Evolutionary conservation across 2,113 vertebrate genomes (phyloP).

Genomic region (Benitochromis conjunctus): DNA sequence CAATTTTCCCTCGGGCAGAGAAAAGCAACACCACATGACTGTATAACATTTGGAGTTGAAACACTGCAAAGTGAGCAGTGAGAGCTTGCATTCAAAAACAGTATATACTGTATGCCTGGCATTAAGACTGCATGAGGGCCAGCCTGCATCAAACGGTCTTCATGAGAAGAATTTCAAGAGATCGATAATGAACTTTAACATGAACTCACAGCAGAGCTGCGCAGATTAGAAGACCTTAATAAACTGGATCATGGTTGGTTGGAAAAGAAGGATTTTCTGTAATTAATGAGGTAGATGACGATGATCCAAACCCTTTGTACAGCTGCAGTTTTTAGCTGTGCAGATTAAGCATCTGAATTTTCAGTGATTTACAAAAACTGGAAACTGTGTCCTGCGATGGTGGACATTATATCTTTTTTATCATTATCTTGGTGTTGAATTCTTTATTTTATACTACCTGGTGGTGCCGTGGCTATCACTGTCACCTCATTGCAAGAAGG

Average conservation of each 20-base stretch:
- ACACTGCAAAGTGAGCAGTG: not conserved
- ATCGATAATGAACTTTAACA: slow-evolving; percentile 56
- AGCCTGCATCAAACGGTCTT: not conserved
- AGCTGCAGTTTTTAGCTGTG: not conserved
- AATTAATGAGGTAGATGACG: slow-evolving; percentile 31
- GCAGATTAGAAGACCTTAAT: slow-evolving; percentile 53
- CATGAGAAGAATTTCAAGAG: slow-evolving; percentile 53
- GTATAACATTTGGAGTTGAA: not conserved
- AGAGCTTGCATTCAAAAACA: not conserved
- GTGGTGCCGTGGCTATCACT: not conserved
- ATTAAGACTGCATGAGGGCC: not conserved
- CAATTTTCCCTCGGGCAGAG: not conserved
- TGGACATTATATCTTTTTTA: not conserved
- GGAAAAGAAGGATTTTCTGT: not conserved
- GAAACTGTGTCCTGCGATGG: not conserved
- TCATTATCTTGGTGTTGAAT: not conserved
- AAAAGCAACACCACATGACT: not conserved
- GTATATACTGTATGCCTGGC: not conserved
- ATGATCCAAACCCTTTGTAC: slow-evolving; percentile 23
- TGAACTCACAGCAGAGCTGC: slow-evolving; percentile 48
- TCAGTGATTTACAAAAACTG: not conserved
- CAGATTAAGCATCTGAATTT: not conserved
- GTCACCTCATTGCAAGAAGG: not conserved
- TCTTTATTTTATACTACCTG: not conserved
- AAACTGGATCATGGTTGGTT: slow-evolving; percentile 25